Base-by-base conservation (phyloP, 2,888 invertebrate species). In the Hypomecis atomaria region DNA sequence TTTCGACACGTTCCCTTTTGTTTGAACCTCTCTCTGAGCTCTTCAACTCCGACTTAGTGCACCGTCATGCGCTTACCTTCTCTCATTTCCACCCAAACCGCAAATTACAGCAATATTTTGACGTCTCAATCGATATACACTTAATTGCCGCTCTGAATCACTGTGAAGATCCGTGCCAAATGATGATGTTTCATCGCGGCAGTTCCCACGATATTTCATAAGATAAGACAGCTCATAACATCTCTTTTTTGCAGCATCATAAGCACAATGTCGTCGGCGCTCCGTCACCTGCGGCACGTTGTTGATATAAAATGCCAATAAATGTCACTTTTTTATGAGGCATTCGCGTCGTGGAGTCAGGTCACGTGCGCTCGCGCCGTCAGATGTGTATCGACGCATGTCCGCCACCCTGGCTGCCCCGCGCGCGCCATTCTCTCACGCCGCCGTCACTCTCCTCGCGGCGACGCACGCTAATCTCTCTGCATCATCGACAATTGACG, bases 271-370 rank as follows among this genome's bases (percentile, higher is more conserved):
- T 85, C 78, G 84, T 77, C 84, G 83, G 72, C 81, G 78, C 83
- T 82, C 74, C 81, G 84, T 88, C 90, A 89, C 85, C 85, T 86
- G 87, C 74, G 71, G 83, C 90, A 88, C 89, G 87, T 86, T 83
- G 88, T 88, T 91, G 90, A 88, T 90, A 91, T 92, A 90, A 92
- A 90, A 88, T 82, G 86, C 89, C 89, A 91, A 90, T 92, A 91
- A 92, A 90, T 86, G 92, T 91, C 92, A 91, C 90, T 90, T 91
- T 90, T 92, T 92, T 92, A 91, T 91, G 89, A 89, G 82, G 79
- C 84, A 77, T 80, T 79, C 82, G 79, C 81, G 78, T 82, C 75
- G 76, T 78, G 86, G 76, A 90, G 87, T 87, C 91, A 81, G 69
- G 88, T 92, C 91, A 92, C 92, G 92, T 87, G 89, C 90, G 87